Base-by-base conservation (phyloP, 1,140 invertebrate genomes). In the Caenorhabditis latens region DNA sequence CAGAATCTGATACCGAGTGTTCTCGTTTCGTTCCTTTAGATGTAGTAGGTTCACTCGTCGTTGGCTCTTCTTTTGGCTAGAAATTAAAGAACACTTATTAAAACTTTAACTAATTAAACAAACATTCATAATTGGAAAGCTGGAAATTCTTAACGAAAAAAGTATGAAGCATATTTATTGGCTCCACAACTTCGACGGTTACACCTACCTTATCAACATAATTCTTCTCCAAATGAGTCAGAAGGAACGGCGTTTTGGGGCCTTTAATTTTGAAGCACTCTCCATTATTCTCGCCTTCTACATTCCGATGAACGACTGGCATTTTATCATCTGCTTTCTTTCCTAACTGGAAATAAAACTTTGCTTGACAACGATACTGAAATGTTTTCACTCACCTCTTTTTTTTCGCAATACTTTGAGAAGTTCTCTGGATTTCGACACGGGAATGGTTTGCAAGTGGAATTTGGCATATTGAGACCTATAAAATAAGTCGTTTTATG, bases 221-320 rank as follows among this genome's bases (percentile, higher is more conserved):
- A 24, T 50, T 48, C 71, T 50, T 50, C 14, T 79, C 71, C 46
- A 79, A 53, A 32, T 79, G 43, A 50, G 21, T 79, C 5, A 79
- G 13, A 11, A 79, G 19, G 11, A 79, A 79, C 19, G 71, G 71
- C 2, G 71, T 50, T 79, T 50, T 79, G 2, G 71, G 71, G 6
- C 46, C 71, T 11, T 50, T 50, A 7, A 79, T 79, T 79, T 79
- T 79, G 46, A 24, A 79, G 46, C 43, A 79, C 24, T 79, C 71
- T 50, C 71, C 71, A 43, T 79, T 50, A n/a, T 79, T 79, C n/a
- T 79, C 71, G 4, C 71, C 71, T 24, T 79, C 71, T 21, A 79
- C 71, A 79, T 79, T 79, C n/a, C 71, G 71, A 53, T 24, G n/a
- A 19, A 79, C 71, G 9, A 50, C 42, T 19, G 14, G 13, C 13